phyloP scores from a whole-genome alignment of 2,113 vertebrate species.

The Edolisoma coerulescens region DNA sequence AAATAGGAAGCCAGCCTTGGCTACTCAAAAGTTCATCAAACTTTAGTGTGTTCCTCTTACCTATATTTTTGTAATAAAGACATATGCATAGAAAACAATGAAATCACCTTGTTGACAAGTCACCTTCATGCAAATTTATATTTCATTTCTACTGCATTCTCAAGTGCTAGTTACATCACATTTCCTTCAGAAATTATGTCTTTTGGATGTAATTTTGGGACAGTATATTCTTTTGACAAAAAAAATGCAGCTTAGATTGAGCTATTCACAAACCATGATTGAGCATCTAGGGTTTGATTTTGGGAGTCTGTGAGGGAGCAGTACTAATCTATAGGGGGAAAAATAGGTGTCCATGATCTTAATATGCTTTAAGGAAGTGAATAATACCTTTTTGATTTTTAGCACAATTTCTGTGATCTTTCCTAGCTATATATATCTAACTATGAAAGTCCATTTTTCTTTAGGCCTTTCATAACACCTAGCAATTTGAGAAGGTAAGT shows the following conservation, averaged over 20 bases:
- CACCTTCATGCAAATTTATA: neutral
- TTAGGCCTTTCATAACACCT: neutral
- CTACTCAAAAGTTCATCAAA: neutral
- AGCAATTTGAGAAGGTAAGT: neutral
- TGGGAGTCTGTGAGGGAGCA: neutral
- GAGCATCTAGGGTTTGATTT: neutral
- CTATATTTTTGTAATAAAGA: neutral
- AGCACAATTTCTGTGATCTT: neutral
- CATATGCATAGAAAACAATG: neutral
- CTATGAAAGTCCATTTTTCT: neutral
- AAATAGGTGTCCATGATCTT: neutral
- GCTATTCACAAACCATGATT: neutral
- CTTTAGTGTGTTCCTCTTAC: neutral
- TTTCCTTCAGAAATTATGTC: neutral
- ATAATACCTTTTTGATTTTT: neutral
- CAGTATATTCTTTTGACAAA: neutral
- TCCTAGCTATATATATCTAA: neutral
- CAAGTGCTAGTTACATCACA: neutral
- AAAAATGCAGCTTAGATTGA: neutral
- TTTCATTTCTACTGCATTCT: neutral
- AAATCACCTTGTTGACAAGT: neutral
- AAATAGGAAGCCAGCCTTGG: neutral
- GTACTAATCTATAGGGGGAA: neutral
- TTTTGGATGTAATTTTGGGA: neutral
- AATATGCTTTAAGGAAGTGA: neutral